A percentile compares a stretch with the other conserved stretches of the same genome.
phyloP scores from a whole-genome alignment of 1,140 invertebrate species.

The Ips nitidus region DNA sequence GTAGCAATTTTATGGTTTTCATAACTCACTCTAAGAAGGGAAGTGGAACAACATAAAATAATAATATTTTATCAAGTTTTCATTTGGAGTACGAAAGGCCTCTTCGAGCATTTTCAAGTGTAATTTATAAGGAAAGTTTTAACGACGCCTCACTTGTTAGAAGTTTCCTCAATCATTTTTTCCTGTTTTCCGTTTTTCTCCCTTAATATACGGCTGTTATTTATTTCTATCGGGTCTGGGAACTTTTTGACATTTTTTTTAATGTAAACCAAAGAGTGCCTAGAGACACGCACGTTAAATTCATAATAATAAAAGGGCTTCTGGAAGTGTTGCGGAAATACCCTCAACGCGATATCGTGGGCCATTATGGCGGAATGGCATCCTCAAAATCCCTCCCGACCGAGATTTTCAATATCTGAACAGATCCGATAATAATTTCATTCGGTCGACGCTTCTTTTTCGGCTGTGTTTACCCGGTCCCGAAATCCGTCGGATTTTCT shows the following conservation, averaged over 20 bases:
- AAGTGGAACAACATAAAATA: conserved; percentile 7
- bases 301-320: conserved; percentile 32
- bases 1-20: background rate
- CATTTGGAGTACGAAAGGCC: conserved; percentile 1
- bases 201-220: background rate
- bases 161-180: conserved; percentile 3
- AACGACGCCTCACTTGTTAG: conserved; percentile 1
- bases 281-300: conserved; percentile 14
- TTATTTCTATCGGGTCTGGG: too few species aligned
- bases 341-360: conserved; percentile 25
- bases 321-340: conserved; percentile 22
- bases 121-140: conserved; percentile 15
- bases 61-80: conserved; percentile 7
- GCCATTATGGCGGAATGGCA: conserved; percentile 33
- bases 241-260: background rate
- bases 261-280: conserved; percentile 15
- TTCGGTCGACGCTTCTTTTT: conserved; percentile 26
- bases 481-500: conserved; percentile 20
- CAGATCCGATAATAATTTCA: conserved; percentile 36
- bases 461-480: conserved; percentile 19
- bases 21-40: background rate
- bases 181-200: background rate
- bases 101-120: background rate
- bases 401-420: conserved; percentile 35
- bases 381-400: conserved; percentile 24